Evolutionary conservation across 2,888 invertebrate species (phyloP), one percentile per base, ranked within the genome.

Genomic region (Protonemura montana): DNA sequence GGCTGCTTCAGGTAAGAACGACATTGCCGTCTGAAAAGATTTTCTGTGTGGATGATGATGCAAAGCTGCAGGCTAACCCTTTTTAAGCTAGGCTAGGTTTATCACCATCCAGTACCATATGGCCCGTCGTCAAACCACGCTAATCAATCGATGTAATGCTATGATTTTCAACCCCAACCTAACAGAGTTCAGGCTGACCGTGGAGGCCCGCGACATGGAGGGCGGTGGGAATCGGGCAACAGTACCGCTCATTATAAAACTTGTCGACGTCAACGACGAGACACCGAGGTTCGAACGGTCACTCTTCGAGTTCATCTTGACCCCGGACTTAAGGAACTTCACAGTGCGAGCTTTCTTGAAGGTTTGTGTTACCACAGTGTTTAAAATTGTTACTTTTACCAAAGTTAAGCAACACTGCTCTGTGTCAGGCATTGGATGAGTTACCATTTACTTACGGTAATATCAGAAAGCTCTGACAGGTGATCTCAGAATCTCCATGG

Each of bases 201-300:
- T 98, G 88, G 96, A 96, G 92, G 98, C 98, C 87, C 94, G 96
- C 88, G 98, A 98, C 92, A 96, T 96, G 90, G 95, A 97, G 89
- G 97, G 97, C 86, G 93, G 94, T 89, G 97, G 97, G 87, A 95
- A 95, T 90, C 93, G 94, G 89, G 95, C 89, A 5, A 84, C 85
- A 1, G 94, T 95, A 89, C 94, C 94, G 89, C 93, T 97, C 89
- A 93, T 95, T 89, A 94, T 97, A 89, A 95, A 95, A 92, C 92
- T 98, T 89, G 92, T 96, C 89, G 95, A 95, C 88, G 95, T 96
- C 86, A 98, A 98, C 91, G 98, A 98, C 92, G 95, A 98, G 92
- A 93, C 94, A 86, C 98, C 98, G 76, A 92, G 94, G 87, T 99
- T 98, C 90, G 95, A 96, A 88, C 95, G 95, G 90, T 92, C 94